These are phyloP conservation scores for Stomorhina lunata DNA, from an alignment of 2,888 invertebrate genomes.

Conservation along the genomic window DNA sequence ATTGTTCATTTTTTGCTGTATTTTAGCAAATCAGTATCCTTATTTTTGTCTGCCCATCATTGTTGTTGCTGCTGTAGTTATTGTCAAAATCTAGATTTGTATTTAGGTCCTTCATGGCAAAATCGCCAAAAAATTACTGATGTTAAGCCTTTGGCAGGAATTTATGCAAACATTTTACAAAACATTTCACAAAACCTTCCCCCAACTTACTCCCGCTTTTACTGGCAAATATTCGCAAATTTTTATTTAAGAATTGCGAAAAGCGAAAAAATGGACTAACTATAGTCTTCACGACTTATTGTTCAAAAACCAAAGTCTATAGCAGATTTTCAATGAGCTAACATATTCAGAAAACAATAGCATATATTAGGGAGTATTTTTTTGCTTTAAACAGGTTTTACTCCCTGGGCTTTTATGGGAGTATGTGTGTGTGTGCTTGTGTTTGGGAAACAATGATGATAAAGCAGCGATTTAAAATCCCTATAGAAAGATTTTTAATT, in stretches of 20 bases:
- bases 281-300: slow-evolving; percentile 28
- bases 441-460: slow-evolving; percentile 1
- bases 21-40: background rate
- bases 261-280: background rate
- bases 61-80: too few species aligned
- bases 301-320: slow-evolving; percentile 18
- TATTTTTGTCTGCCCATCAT: background rate
- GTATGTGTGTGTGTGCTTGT: background rate
- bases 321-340: slow-evolving; percentile 33
- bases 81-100: background rate
- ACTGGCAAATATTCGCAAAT: background rate
- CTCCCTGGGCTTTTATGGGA: slow-evolving; percentile 29
- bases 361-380: slow-evolving; percentile 20
- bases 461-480: slow-evolving; percentile 76
- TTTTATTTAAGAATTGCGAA: slow-evolving; percentile 50
- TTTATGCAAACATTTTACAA: slow-evolving; percentile 22
- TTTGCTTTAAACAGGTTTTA: background rate
- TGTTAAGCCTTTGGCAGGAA: slow-evolving; percentile 54
- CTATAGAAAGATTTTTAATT: slow-evolving; percentile 79
- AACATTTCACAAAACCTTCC: too few species aligned
- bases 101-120: slow-evolving; percentile 44
- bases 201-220: background rate
- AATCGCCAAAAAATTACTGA: slow-evolving; percentile 26
- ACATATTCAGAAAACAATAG: slow-evolving; percentile 60
- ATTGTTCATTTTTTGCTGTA: slow-evolving; percentile 36